Conservation (phyloP, 1,140 invertebrate species). For the Helicoverpa armigera region DNA sequence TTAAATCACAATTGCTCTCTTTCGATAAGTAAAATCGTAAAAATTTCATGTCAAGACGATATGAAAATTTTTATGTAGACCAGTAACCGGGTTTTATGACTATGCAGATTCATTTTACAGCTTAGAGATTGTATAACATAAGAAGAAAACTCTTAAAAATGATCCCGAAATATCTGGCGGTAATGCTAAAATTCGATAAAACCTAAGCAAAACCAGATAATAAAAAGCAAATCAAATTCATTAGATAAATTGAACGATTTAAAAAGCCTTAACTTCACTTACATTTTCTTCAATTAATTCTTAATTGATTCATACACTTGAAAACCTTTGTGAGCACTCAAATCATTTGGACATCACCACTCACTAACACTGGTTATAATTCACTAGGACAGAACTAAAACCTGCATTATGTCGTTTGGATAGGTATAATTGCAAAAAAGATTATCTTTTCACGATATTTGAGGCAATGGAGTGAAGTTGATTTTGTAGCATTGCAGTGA, state of each 20-base stretch:
- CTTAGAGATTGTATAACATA: slow-evolving; percentile 43
- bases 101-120: slow-evolving; percentile 41
- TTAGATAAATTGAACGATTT: slow-evolving; percentile 33
- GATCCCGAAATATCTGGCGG: not conserved
- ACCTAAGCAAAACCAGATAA: not conserved
- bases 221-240: not conserved
- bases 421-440: slow-evolving; percentile 65
- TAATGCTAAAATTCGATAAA: not conserved
- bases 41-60: not conserved
- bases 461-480: slow-evolving; percentile 74
- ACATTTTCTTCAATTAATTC: slow-evolving; percentile 49
- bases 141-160: slow-evolving; percentile 7
- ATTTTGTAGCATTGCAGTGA: slow-evolving; percentile 84
- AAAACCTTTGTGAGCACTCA: slow-evolving; percentile 35
- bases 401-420: slow-evolving; percentile 61
- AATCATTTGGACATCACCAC: slow-evolving; percentile 31
- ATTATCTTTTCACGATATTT: slow-evolving; percentile 67
- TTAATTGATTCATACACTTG: slow-evolving; percentile 45
- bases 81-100: slow-evolving; percentile 21
- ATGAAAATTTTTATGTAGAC: slow-evolving; percentile 15
- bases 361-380: slow-evolving; percentile 37
- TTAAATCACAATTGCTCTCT: not conserved
- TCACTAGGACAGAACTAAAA: slow-evolving; percentile 55
- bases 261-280: slow-evolving; percentile 49
- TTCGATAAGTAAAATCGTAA: not conserved